Conservation (phyloP, 2,113 vertebrate genomes). For the Sturnira hondurensis region DNA sequence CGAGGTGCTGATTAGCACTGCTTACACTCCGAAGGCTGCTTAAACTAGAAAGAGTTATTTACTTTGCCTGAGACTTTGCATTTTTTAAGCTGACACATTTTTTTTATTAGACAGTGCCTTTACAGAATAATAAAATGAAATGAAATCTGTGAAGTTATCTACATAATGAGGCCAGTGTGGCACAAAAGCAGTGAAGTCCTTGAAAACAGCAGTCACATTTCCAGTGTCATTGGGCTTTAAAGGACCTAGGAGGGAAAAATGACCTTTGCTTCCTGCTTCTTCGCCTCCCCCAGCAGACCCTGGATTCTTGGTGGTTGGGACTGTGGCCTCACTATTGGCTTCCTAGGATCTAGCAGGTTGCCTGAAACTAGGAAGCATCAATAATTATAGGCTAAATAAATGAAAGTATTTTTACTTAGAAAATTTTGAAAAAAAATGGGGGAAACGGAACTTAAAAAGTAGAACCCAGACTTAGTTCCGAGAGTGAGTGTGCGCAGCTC, state of each 20-base stretch:
- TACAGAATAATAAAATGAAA: constrained; percentile 42
- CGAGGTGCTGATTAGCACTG: neutral
- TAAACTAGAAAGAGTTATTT: constrained; percentile 36
- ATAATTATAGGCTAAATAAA: neutral
- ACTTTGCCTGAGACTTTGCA: neutral
- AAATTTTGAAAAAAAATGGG: neutral
- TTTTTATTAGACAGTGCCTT: neutral
- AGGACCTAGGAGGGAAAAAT: neutral
- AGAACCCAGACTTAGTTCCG: neutral
- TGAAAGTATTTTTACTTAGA: neutral
- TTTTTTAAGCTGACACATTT: constrained; percentile 33
- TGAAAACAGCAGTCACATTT: neutral
- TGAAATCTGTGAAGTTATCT: constrained; percentile 42
- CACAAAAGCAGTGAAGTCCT: neutral
- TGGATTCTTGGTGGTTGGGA: neutral
- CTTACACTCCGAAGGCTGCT: neutral
- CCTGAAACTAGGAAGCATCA: neutral
- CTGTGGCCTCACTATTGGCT: neutral
- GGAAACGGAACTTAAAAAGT: neutral
- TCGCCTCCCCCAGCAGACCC: neutral
- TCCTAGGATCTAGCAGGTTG: neutral
- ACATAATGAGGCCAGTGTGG: constrained; percentile 26
- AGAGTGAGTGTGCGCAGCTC: neutral
- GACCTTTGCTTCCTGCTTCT: neutral
- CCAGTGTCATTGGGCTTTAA: neutral